phyloP scores from a whole-genome alignment of 1,140 invertebrate species.

The Drosophila rufa region DNA sequence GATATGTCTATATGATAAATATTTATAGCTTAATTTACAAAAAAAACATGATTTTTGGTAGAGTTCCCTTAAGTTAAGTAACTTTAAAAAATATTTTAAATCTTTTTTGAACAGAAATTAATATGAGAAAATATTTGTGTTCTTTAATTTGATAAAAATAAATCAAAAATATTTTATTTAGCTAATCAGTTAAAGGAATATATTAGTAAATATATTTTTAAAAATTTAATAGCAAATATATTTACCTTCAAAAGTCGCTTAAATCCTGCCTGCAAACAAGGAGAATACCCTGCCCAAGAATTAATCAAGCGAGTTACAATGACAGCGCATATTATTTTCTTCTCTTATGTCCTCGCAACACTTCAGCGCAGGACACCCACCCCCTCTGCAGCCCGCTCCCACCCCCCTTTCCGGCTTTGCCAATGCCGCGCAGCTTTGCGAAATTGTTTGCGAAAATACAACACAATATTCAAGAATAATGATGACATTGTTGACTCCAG shows the following conservation, averaged over 20 bases:
- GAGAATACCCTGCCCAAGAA: constrained; percentile 64
- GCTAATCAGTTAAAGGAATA: background rate
- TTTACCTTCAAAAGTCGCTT: too few species aligned
- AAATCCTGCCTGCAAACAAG: background rate
- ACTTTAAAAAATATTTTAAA: too few species aligned
- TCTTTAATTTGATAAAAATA: background rate
- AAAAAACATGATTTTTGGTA: background rate
- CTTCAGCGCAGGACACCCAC: constrained; percentile 37
- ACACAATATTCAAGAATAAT: constrained; percentile 84
- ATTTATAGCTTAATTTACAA: too few species aligned
- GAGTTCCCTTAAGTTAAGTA: background rate
- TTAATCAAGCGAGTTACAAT: constrained; percentile 83
- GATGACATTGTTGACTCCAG: constrained; percentile 84
- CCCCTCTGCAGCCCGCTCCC: background rate
- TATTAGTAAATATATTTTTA: too few species aligned
- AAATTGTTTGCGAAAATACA: constrained; percentile 84
- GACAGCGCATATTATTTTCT: constrained; percentile 83
- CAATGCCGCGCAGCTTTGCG: constrained; percentile 74
- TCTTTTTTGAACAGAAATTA: background rate
- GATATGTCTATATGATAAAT: too few species aligned
- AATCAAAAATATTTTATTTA: background rate
- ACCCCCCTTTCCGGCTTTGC: constrained; percentile 31
- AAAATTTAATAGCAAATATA: background rate
- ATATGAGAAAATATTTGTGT: background rate
- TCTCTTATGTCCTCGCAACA: constrained; percentile 72